Base-by-base conservation (phyloP, 2,888 invertebrate species). In the Diplolepis rosae region DNA sequence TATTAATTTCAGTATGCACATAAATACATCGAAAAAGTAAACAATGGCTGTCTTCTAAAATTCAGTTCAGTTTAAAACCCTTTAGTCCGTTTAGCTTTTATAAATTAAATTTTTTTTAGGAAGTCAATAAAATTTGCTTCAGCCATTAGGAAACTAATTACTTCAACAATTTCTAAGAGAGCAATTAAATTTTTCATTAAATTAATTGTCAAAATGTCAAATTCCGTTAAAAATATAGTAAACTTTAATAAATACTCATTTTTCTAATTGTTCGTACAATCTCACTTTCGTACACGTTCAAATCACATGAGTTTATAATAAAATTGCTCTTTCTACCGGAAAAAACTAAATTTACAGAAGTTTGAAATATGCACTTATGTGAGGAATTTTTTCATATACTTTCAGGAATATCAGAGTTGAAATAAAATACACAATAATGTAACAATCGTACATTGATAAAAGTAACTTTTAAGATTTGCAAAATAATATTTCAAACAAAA, bases 171-270 rank as follows among this genome's bases (percentile, higher is more conserved):
- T 28, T 18, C n/a, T 27, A 35, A 18, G 13, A 28, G n/a, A n/a
- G n/a, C 72, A 75, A 74, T 75, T 73, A 75, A 80, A 79, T 61
- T 69, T 77, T 65, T 75, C 71, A 79, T 77, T 52, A 78, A 81
- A 79, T 70, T 22, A 77, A 80, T 71, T 52, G 72, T 67, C 50
- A 54, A 42, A 70, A 28, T 72, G 66, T 67, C 45, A 51, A 77
- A 75, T 66, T 71, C 71, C 35, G 68, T 69, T 73, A 76, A 75
- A 76, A 45, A 45, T 45, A 72, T 74, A 76, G 77, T 72, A 70
- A 76, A 79, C 61, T 65, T 71, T 75, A 66, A 67, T 54, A 73
- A 70, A 68, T 66, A 69, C 48, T 66, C n/a, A 22, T 65, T 61
- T 73, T 50, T 35, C 68, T 77, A 70, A 27, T 35, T 30, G 70